Evolutionary conservation across 2,888 invertebrate species (phyloP).

Genomic region (Amphipoea oculea): DNA sequence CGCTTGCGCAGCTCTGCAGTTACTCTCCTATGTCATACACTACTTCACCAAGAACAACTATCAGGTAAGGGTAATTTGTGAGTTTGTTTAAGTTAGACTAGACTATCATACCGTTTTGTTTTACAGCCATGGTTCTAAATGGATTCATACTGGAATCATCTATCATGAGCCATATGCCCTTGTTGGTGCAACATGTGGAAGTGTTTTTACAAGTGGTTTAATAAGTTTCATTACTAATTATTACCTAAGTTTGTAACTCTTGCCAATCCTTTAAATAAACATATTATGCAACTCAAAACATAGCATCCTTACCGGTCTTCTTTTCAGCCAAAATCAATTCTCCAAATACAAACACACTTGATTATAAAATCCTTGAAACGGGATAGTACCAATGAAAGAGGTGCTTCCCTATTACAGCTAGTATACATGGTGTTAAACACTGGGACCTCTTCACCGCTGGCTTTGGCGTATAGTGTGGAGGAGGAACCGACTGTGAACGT

Average conservation of each 20-base stretch:
- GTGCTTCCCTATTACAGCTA: constrained; percentile 79
- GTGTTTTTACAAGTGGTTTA: too few species aligned
- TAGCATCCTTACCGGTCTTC: too few species aligned
- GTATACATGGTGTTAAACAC: constrained; percentile 81
- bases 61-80: constrained; percentile 70
- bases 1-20: constrained; percentile 81
- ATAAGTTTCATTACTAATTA: too few species aligned
- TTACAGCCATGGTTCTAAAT: too few species aligned
- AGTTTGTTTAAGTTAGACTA: too few species aligned
- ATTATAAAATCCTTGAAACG: constrained; percentile 80
- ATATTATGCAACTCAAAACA: too few species aligned
- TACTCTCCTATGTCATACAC: constrained; percentile 81
- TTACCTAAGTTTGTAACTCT: too few species aligned
- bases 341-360: constrained; percentile 80
- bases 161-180: too few species aligned
- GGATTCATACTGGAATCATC: too few species aligned
- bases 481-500: constrained; percentile 60
- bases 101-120: too few species aligned
- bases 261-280: too few species aligned
- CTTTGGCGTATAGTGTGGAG: constrained; percentile 72
- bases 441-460: constrained; percentile 77
- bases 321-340: constrained; percentile 80
- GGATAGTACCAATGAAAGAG: constrained; percentile 79
- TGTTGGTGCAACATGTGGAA: too few species aligned
- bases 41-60: constrained; percentile 82